These are phyloP conservation scores for Alviniconcha marisindica DNA, from an alignment of 1,140 invertebrate genomes.

Conservation along the genomic window DNA sequence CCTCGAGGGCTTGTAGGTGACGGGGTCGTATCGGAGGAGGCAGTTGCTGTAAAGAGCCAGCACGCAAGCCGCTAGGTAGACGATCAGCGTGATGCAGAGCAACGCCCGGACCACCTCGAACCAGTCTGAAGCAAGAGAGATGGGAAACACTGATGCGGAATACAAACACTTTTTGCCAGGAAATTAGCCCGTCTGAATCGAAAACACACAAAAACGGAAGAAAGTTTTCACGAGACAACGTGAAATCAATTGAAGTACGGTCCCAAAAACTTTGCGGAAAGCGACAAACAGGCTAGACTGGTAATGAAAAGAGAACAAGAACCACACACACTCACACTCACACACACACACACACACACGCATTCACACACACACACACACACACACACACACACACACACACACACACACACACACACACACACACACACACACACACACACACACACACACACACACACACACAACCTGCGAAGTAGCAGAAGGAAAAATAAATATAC, in stretches of 20 bases:
- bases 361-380: background rate
- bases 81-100: conserved; percentile 22
- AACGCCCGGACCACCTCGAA: conserved; percentile 31
- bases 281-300: too few species aligned
- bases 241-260: too few species aligned
- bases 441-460: too few species aligned
- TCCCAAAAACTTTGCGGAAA: too few species aligned
- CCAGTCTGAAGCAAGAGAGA: background rate
- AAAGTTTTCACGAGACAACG: too few species aligned
- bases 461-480: too few species aligned
- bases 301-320: background rate
- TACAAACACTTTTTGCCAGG: too few species aligned
- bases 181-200: too few species aligned
- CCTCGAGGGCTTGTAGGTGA: conserved; percentile 12
- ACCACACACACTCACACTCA: background rate
- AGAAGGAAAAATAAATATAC: too few species aligned
- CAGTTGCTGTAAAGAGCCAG: conserved; percentile 32
- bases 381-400: background rate
- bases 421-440: background rate
- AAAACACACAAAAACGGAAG: too few species aligned
- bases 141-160: too few species aligned
- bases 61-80: conserved; percentile 21
- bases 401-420: conserved; percentile 1
- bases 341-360: background rate
- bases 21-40: conserved; percentile 15